These are phyloP conservation scores for Petrolisthes cinctipes DNA, from an alignment of 2,888 invertebrate genomes.

Conservation along the genomic window DNA sequence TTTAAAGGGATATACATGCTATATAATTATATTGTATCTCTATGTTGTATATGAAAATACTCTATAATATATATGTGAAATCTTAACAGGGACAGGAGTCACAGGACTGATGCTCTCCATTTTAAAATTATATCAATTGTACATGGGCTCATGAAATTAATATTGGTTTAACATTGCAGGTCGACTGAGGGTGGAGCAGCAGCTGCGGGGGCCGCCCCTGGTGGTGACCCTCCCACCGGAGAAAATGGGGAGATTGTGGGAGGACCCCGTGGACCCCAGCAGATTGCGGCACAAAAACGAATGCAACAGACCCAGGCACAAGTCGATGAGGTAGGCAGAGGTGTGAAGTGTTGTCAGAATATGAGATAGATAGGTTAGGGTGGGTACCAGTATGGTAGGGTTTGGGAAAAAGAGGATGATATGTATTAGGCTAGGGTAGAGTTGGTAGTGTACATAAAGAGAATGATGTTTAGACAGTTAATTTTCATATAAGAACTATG, in stretches of 20 bases:
- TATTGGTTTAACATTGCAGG: neutral
- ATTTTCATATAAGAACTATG: too few species aligned
- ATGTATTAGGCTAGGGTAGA: neutral
- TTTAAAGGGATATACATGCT: too few species aligned
- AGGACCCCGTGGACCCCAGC: constrained; percentile 86
- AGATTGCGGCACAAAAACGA: constrained; percentile 85
- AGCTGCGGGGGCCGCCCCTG: constrained; percentile 57
- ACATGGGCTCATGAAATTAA: too few species aligned
- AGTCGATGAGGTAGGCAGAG: constrained; percentile 77
- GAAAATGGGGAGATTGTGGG: constrained; percentile 74
- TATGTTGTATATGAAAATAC: too few species aligned
- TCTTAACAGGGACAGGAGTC: too few species aligned
- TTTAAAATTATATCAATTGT: too few species aligned
- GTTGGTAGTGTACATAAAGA: too few species aligned
- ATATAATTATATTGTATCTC: too few species aligned
- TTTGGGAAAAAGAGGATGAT: constrained; percentile 5
- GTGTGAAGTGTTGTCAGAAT: neutral
- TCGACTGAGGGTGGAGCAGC: constrained; percentile 61
- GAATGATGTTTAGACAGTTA: too few species aligned
- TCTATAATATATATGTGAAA: too few species aligned
- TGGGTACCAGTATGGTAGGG: neutral
- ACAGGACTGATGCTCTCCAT: too few species aligned
- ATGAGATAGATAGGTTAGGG: neutral
- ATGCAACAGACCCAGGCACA: constrained; percentile 88
- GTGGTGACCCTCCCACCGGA: constrained; percentile 61